A percentile compares a stretch with the other conserved stretches of the same genome.
These are phyloP conservation scores for Oophaga pumilio DNA, from an alignment of 2,113 vertebrate species.

Conservation along the genomic window DNA sequence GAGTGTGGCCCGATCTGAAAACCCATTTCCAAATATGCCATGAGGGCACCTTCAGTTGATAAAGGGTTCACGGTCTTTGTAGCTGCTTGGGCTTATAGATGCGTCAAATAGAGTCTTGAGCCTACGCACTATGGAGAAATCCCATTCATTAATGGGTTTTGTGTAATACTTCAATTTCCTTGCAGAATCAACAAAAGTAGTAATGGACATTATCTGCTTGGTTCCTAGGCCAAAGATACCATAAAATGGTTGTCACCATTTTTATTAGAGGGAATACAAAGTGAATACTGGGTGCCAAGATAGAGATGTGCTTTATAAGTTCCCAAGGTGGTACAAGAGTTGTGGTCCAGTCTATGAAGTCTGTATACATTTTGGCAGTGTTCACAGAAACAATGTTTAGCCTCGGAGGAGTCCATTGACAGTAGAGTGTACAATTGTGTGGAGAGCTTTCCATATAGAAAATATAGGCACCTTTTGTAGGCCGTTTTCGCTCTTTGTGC, in stretches of 20 bases:
- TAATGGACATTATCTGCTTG: too few relatives aligned
- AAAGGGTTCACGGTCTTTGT: too few relatives aligned
- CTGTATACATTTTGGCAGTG: background rate
- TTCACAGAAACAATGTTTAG: background rate
- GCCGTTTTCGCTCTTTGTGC: background rate
- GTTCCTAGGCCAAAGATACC: too few relatives aligned
- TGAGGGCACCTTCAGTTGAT: background rate
- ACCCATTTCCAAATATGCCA: background rate
- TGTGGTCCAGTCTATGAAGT: background rate
- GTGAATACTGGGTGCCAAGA: background rate
- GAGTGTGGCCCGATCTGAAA: background rate
- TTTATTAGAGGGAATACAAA: too few relatives aligned
- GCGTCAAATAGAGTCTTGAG: too few relatives aligned
- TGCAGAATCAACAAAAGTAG: too few relatives aligned
- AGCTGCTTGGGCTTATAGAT: too few relatives aligned
- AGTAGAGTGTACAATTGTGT: background rate
- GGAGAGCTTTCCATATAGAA: too few relatives aligned
- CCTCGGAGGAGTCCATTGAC: background rate
- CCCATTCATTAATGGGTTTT: too few relatives aligned
- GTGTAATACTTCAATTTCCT: too few relatives aligned
- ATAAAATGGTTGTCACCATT: too few relatives aligned
- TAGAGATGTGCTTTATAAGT: background rate
- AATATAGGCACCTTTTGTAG: background rate
- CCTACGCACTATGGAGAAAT: too few relatives aligned
- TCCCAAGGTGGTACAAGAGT: background rate